A percentile compares a stretch with the other conserved stretches of the same genome.
Conservation (phyloP, 2,113 vertebrate species). For the Hippolais icterina region DNA sequence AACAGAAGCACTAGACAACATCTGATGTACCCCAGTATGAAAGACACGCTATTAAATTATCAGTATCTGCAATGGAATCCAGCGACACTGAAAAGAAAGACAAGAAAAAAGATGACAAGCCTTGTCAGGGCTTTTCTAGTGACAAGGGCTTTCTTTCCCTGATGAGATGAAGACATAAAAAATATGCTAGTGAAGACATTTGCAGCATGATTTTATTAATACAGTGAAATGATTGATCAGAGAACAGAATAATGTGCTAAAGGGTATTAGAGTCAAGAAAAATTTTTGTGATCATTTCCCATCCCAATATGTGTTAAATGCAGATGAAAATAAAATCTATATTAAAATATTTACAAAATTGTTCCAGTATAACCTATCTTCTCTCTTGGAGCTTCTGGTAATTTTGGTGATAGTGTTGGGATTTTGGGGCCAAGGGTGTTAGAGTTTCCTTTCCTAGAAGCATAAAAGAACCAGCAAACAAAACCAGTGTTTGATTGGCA, state of each 20-base stretch:
- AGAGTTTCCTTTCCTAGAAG: not conserved
- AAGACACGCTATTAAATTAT: constrained; percentile 30
- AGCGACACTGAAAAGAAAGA: not conserved
- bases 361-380: not conserved
- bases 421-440: accelerated
- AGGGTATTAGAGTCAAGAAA: not conserved
- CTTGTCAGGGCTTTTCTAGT: constrained; percentile 19
- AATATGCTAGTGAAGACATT: not conserved
- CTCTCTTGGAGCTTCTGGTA: not conserved
- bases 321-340: not conserved
- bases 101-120: constrained; percentile 15
- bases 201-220: not conserved
- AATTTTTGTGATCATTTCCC: not conserved
- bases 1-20: not conserved
- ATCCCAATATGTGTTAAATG: not conserved
- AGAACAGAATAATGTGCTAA: not conserved
- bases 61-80: not conserved
- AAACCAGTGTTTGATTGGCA: not conserved
- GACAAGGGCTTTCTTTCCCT: constrained; percentile 8
- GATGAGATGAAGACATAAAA: not conserved
- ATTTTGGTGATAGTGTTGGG: not conserved
- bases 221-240: not conserved
- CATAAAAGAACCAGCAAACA: not conserved
- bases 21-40: not conserved
- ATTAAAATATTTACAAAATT: not conserved